These are phyloP conservation scores for Crypturellus undulatus DNA, from an alignment of 2,113 vertebrate species.

Conservation along the genomic window DNA sequence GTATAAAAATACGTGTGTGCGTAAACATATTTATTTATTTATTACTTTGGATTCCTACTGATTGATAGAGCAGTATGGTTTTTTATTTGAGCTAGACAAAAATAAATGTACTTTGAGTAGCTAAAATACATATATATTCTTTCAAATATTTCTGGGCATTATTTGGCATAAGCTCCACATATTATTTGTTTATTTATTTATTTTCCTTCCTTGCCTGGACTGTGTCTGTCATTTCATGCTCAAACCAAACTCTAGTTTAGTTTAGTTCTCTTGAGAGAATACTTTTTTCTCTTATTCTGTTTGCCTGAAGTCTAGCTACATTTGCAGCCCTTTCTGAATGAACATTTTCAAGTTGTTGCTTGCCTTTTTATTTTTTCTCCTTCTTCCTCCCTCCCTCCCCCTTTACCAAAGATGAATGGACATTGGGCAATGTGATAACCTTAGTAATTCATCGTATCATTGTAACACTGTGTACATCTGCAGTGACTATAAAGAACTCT, in stretches of 20 bases:
- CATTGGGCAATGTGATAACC: neutral
- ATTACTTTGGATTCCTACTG: slow-evolving; percentile 30
- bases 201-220: neutral
- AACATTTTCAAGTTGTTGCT: neutral
- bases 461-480: neutral
- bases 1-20: neutral
- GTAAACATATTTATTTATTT: neutral
- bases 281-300: neutral
- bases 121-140: neutral
- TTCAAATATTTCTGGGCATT: neutral
- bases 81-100: slow-evolving; percentile 20
- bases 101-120: neutral
- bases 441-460: neutral
- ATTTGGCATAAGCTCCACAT: neutral
- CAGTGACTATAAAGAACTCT: neutral
- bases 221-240: neutral
- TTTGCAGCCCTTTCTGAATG: neutral
- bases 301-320: neutral
- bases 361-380: neutral
- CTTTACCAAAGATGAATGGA: neutral
- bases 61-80: neutral
- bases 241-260: neutral
- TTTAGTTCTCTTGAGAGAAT: neutral
- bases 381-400: neutral
- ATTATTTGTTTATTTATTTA: neutral